These are phyloP conservation scores for Falco novaeseelandiae DNA, from an alignment of 2,797 vertebrate genomes.

Conservation along the genomic window DNA sequence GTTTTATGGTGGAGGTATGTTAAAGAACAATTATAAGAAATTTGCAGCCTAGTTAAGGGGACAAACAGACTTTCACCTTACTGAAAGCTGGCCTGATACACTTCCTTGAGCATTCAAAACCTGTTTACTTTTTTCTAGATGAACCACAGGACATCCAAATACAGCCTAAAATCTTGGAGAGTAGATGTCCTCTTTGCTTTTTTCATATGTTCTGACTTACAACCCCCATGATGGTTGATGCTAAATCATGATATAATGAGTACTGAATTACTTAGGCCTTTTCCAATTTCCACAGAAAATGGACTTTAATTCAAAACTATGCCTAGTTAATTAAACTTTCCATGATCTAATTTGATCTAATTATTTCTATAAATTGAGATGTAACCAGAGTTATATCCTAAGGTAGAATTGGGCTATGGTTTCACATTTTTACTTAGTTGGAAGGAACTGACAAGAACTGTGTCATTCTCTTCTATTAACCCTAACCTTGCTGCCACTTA, in stretches of 20 bases:
- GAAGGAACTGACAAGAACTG: background rate
- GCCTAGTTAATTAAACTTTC: constrained; percentile 79
- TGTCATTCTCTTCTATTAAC: background rate
- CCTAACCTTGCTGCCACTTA: background rate
- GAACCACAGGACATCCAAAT: background rate
- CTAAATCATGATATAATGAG: constrained; percentile 66
- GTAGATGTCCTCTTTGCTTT: background rate
- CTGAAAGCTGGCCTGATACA: background rate
- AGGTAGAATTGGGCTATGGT: constrained; percentile 69
- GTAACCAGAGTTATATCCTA: constrained; percentile 74
- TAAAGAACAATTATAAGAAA: constrained; percentile 10
- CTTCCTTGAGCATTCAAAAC: background rate
- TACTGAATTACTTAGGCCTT: constrained; percentile 67
- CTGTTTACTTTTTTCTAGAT: background rate
- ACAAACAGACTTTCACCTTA: background rate
- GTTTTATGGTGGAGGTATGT: background rate
- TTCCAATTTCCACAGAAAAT: constrained; percentile 80
- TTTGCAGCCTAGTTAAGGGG: background rate
- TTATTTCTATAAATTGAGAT: constrained; percentile 82
- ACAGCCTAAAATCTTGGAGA: background rate
- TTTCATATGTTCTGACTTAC: background rate
- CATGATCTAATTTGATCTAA: constrained; percentile 78
- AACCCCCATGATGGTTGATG: constrained; percentile 16
- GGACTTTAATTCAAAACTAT: constrained; percentile 80
- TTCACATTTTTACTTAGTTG: constrained; percentile 56